These are phyloP conservation scores for Strix aluco DNA, from an alignment of 2,113 vertebrate genomes.

Conservation along the genomic window DNA sequence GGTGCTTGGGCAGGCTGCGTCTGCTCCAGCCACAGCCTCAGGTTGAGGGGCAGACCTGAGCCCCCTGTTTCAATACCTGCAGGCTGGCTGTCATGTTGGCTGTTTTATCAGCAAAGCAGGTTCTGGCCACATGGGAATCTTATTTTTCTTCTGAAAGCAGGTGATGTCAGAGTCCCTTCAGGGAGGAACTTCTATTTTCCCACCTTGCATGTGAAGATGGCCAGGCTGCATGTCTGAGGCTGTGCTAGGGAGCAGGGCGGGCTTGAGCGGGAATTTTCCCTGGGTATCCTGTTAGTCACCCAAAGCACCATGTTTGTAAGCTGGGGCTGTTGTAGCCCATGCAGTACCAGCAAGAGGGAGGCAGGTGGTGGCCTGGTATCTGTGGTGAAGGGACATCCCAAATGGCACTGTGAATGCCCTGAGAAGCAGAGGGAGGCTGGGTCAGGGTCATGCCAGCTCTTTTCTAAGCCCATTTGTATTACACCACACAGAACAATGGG, in stretches of 20 bases:
- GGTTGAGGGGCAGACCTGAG: background rate
- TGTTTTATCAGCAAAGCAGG: background rate
- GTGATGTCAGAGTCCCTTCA: background rate
- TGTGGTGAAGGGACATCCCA: background rate
- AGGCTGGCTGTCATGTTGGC: fast-evolving
- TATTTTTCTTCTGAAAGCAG: background rate
- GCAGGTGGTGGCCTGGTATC: background rate
- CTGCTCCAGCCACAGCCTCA: background rate
- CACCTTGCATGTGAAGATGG: background rate
- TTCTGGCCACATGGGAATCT: background rate
- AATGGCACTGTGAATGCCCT: background rate
- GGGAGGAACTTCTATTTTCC: background rate
- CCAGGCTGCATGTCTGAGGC: background rate
- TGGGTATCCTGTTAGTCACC: too few species aligned
- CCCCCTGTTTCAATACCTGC: background rate
- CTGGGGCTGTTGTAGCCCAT: background rate
- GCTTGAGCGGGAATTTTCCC: background rate
- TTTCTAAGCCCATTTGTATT: background rate
- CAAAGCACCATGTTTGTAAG: background rate
- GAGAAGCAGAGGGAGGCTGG: background rate
- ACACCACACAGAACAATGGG: background rate
- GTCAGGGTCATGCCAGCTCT: background rate
- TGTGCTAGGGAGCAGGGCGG: background rate
- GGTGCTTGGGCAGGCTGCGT: background rate
- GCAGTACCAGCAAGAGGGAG: background rate